Base-by-base conservation (phyloP, 2,888 invertebrate species). In the Mythimna pallens region DNA sequence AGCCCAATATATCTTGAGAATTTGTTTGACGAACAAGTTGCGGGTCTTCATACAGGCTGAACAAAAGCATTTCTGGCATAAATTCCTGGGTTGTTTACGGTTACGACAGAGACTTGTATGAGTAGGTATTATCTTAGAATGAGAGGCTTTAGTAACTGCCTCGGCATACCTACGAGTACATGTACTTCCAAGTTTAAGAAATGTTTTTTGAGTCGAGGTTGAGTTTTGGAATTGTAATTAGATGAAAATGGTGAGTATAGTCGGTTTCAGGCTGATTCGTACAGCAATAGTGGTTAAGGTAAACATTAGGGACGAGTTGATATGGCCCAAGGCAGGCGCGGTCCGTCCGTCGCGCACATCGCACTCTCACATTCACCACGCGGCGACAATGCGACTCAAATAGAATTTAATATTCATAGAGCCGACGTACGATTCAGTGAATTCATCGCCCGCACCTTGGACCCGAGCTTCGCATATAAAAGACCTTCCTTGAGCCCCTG, bases 341-440 rank as follows among this genome's bases (percentile, higher is more conserved):
- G 83, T 77, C 78, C 75, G 70, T 73, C 67, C 79, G 76, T 73
- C 68, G 83, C 86, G 85, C 89, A 83, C 82, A 70, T 78, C 73
- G 78, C 87, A 91, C 91, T 92, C 92, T 90, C 87, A 93, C 93
- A 94, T 93, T 93, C 93, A 92, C 91, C 89, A 88, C 92, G 92
- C 92, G 90, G 88, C 92, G 92, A 95, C 94, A 95, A 94, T 95
- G 90, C 92, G 92, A 91, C 91, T 92, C 94, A 94, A 95, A 96
- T 96, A 94, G 91, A 95, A 94, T 95, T 95, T 95, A 95, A 95
- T 95, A 96, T 96, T 95, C 95, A 96, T 95, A 95, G 95, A 94
- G 93, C 90, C 92, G 93, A 92, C 94, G 92, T 94, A 94, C 94
- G 93, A 95, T 95, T 96, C 95, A 94, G 92, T 94, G 95, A 96